phyloP scores from a whole-genome alignment of 2,797 vertebrate genomes.

The Chrosomus eos region DNA sequence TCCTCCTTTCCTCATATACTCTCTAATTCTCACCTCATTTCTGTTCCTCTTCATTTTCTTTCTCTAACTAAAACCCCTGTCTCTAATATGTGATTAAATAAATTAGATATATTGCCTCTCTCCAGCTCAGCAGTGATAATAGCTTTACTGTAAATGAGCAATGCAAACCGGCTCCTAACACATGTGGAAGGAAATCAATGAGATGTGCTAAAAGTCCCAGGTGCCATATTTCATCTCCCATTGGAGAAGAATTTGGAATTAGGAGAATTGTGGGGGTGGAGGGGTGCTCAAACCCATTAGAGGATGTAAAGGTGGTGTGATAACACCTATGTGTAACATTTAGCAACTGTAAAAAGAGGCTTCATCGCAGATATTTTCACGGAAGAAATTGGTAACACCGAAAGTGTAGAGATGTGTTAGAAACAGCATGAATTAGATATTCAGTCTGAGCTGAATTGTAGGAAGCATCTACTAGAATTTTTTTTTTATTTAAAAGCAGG shows the following conservation, averaged over 20 bases:
- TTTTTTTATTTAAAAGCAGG: neutral
- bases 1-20: constrained; percentile 71
- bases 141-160: constrained; percentile 73
- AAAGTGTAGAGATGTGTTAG: constrained; percentile 7
- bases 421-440: neutral
- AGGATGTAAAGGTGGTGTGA: constrained; percentile 23
- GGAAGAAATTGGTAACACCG: neutral
- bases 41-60: constrained; percentile 44
- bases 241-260: constrained; percentile 53
- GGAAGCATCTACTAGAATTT: neutral
- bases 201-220: constrained; percentile 63
- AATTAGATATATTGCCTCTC: constrained; percentile 68
- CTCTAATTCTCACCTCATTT: constrained; percentile 60
- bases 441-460: neutral
- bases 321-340: constrained; percentile 23
- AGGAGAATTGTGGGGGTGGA: neutral
- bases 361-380: constrained; percentile 32
- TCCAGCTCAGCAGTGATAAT: constrained; percentile 75
- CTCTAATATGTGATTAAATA: constrained; percentile 65
- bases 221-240: constrained; percentile 58
- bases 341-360: constrained; percentile 24
- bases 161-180: constrained; percentile 68
- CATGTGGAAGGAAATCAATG: constrained; percentile 69
- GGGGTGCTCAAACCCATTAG: constrained; percentile 28
- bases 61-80: constrained; percentile 51